Base-by-base conservation (phyloP, 2,797 vertebrate species). In the Alosa sapidissima region DNA sequence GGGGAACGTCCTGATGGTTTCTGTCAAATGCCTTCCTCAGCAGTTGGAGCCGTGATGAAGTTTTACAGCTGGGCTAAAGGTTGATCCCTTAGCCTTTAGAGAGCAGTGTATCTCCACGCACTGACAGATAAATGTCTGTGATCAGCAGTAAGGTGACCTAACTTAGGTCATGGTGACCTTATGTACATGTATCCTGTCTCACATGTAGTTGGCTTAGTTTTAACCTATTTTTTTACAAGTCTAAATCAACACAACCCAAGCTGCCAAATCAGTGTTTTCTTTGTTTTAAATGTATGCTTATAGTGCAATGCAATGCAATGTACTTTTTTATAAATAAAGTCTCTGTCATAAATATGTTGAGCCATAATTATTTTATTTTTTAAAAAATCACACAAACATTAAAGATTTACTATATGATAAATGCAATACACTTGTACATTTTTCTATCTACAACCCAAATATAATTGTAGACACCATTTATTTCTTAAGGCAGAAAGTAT, bases 1-100 rank as follows among this genome's bases (percentile, higher is more conserved):
- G 48, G 51, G 55, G 86, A 85, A 88, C 89, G 81, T 85, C 85
- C 68, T 84, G 82, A 87, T 89, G 92, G 92, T 93, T 91, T 92
- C 83, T 0, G 81, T 1, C 51, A 83, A 85, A 85, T 65, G 75
- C 45, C 51, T 84, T 86, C 19, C 60, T 21, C 78, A n/a, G 65
- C 62, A 75, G 48, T 85, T 55, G 85, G 9, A 33, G 60, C 65
- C 2, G n/a, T 62, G n/a, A n/a, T 24, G 48, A 11, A 11, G 49
- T 85, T 92, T 93, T 91, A 93, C 87, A 55, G 82, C 82, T 52
- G 6, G 75, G 47, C 84, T 87, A 11, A 60, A 81, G 28, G 83
- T 87, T 62, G 82, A 83, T 28, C 28, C 28, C 28, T 28, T 1
- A 28, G 28, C 28, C 28, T 28, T 28, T 28, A 24, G 58, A 9